Base-by-base conservation (phyloP, 2,888 invertebrate species). In the Papilio demoleus region DNA sequence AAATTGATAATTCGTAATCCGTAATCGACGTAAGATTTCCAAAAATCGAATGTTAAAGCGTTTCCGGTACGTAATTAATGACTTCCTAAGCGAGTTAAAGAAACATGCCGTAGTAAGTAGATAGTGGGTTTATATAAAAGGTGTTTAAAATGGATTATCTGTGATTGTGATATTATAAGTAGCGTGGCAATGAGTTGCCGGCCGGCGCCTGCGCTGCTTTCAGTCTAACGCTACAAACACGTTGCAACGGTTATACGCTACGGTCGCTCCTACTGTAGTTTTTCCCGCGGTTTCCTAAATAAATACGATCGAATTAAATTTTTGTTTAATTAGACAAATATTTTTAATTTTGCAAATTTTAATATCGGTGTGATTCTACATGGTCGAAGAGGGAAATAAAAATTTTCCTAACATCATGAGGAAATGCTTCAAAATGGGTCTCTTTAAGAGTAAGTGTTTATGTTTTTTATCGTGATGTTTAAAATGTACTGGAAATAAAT, bases 391-490 rank as follows among this genome's bases (percentile, higher is more conserved):
- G 76, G 75, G 81, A 75, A 85, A 82, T 71, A 87, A 81, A 81
- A 76, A 81, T 53, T 79, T 89, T 75, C 79, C 88, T 65, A 82
- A 86, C 82, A 88, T 84, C 73, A 89, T 92, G 90, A 82, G 90
- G 83, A 92, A 90, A 86, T 91, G 88, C 77, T 92, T 92, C 81
- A 92, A 92, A 81, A 91, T 91, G 90, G 90, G 92, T 70, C 83
- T 92, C 66, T 91, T 91, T 63, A 92, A 90, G 79, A 90, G 92
- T 92, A 79, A 92, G 92, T 92, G 19, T 42, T 34, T 61, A 63
- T 12, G 42, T 14, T 27, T 45, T 31, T 45, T 5, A 17, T 1
- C 14, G 22, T 1, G 22, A 22, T 11, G 45, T 4, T 22, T n/a
- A n/a, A n/a, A 31, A 31, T 31, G 6, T 31, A 6, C 31, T 31